Conservation (phyloP, 2,797 vertebrate species). For the Silurus aristotelis region DNA sequence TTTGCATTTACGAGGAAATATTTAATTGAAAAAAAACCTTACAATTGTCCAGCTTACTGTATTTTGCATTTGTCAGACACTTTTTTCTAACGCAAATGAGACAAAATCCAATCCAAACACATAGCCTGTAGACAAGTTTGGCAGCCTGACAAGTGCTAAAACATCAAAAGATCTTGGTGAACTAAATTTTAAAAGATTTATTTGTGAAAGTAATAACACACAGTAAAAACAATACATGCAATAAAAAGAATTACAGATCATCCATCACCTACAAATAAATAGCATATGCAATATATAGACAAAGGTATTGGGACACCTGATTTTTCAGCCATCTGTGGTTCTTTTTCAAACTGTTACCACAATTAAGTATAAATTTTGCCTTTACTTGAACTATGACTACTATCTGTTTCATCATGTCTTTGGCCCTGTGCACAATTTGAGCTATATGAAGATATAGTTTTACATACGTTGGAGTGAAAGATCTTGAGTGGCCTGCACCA, state of each 20-base stretch:
- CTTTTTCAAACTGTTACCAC: no score
- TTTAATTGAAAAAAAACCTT: background rate
- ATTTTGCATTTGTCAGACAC: background rate
- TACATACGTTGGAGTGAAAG: no score
- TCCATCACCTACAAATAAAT: background rate
- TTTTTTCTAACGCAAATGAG: background rate
- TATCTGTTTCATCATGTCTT: no score
- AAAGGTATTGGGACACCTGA: no score
- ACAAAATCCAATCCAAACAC: background rate
- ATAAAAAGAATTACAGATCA: background rate
- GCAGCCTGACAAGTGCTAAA: background rate
- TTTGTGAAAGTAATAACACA: background rate
- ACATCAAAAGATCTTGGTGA: background rate
- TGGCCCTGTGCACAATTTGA: no score
- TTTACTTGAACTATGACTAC: no score
- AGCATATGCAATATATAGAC: background rate
- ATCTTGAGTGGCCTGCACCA: no score
- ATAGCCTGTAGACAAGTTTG: background rate
- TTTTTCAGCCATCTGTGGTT: no score
- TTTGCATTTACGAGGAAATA: background rate
- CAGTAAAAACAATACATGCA: background rate
- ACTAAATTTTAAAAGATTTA: background rate
- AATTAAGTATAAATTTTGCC: no score
- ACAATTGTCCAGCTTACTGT: background rate
- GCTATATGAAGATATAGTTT: no score